Conservation (phyloP, 2,888 invertebrate genomes). For the Tenthredo scrophulariae region DNA sequence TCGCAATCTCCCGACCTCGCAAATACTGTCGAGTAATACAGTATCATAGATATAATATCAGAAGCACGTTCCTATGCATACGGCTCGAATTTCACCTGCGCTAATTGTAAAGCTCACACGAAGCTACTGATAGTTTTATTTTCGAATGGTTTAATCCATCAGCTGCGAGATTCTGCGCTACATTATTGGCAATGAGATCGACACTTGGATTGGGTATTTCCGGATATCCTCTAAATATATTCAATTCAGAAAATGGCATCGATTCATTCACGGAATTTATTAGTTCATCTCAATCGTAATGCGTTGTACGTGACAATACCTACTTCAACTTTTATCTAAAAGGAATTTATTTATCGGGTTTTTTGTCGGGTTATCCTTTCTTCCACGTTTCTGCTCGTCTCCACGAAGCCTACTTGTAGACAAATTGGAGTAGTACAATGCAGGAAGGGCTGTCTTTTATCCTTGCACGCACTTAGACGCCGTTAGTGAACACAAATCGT, state of each 20-base stretch:
- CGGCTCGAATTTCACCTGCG: background rate
- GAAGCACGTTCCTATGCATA: background rate
- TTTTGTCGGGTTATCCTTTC: background rate
- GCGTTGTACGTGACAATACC: background rate
- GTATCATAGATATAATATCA: background rate
- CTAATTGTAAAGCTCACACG: background rate
- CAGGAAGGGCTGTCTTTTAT: background rate
- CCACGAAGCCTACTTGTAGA: no score
- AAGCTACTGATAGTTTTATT: background rate
- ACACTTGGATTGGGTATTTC: background rate
- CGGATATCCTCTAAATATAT: background rate
- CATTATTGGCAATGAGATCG: background rate
- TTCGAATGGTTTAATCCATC: background rate
- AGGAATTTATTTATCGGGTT: background rate
- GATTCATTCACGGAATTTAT: background rate
- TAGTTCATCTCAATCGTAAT: background rate
- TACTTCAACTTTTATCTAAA: background rate
- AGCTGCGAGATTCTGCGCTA: background rate
- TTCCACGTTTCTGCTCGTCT: background rate
- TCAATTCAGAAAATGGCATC: background rate
- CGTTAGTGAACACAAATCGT: conserved; percentile 19
- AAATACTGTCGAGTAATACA: background rate
- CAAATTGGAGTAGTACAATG: conserved; percentile 19
- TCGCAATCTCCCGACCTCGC: background rate
- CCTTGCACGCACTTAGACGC: background rate